Conservation (phyloP, 2,888 invertebrate genomes). For the Synergus japonicus region DNA sequence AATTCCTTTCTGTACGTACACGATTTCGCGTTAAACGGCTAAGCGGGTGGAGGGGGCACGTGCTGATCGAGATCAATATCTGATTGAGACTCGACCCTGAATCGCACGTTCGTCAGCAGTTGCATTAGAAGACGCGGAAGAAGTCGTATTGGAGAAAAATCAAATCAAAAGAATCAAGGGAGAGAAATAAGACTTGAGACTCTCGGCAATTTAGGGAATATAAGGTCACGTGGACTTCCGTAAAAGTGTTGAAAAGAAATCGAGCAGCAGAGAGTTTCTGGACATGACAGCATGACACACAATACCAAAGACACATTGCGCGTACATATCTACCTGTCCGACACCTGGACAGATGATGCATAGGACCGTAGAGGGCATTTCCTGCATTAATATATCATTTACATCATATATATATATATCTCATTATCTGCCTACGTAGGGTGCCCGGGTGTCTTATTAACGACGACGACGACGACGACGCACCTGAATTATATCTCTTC, state of each 20-base stretch:
- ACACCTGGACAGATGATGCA: conserved; percentile 74
- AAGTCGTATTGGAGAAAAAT: not conserved
- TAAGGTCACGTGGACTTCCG: conserved; percentile 54
- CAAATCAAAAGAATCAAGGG: conserved; percentile 6
- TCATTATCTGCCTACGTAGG: conserved; percentile 69
- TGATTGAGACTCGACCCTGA: conserved; percentile 34
- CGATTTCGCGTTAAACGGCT: conserved; percentile 31
- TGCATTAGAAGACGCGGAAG: conserved; percentile 47
- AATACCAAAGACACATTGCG: conserved; percentile 61
- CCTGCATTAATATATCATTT: conserved; percentile 73
- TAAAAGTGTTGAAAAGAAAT: conserved; percentile 47
- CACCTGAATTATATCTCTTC: conserved; percentile 19
- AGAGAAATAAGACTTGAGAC: not conserved
- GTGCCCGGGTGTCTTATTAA: conserved; percentile 8
- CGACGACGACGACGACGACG: not conserved
- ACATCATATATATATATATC: conserved; percentile 60
- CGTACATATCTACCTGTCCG: conserved; percentile 46
- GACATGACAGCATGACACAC: conserved; percentile 67
- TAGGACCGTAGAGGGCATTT: conserved; percentile 69
- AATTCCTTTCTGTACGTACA: conserved; percentile 32
- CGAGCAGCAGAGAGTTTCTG: conserved; percentile 45
- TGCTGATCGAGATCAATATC: conserved; percentile 29
- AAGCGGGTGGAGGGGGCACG: conserved; percentile 16
- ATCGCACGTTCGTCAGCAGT: conserved; percentile 20
- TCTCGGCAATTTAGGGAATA: conserved; percentile 57